Evolutionary conservation across 2,113 vertebrate species (phyloP), one percentile per base, ranked within the genome.

Genomic region (Pontoporia blainvillei): DNA sequence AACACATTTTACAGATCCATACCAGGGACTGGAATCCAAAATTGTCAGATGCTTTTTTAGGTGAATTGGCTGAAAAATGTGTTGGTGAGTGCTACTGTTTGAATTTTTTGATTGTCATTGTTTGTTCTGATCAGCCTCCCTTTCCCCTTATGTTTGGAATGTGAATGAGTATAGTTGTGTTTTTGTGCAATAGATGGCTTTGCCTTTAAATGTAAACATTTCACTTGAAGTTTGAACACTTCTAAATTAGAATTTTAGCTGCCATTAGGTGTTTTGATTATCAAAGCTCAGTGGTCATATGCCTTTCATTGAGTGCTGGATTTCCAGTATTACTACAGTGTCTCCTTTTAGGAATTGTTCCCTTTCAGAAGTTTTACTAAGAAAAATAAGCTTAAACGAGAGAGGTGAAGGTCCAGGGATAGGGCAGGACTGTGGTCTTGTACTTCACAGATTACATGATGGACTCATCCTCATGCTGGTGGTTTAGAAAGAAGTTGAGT

Each of bases 1-100:
- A 99, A 99, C 99, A 99, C 98, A 99, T 99, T 98, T 98, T 99
- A 98, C 99, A 99, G 98, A 99, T 99, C 98, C 99, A 99, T 98
- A 99, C 99, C 90, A 99, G 99, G 98, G 99, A 99, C 97, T 99
- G 99, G 99, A 99, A 99, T 98, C 99, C 99, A 95, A 99, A 99
- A 98, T 97, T 99, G 97, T 99, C 99, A 95, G 99, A 99, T 98
- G 98, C 99, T 98, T 99, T 99, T 98, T 98, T 99, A 97, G 99
- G 99, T 97, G 99, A 99, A 98, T 98, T 99, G 97, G 99, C 99
- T 97, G 99, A 99, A 99, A 99, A 99, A 99, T 99, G 99, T 98
- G 99, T 99, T 94, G 99, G 99, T 99, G 98, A 99, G 99, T 99
- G 90, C 93, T 98, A 46, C 0, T 25, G 3, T 88, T 96, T 92